Conservation (phyloP, 2,888 invertebrate species). For the Oithona nana region DNA sequence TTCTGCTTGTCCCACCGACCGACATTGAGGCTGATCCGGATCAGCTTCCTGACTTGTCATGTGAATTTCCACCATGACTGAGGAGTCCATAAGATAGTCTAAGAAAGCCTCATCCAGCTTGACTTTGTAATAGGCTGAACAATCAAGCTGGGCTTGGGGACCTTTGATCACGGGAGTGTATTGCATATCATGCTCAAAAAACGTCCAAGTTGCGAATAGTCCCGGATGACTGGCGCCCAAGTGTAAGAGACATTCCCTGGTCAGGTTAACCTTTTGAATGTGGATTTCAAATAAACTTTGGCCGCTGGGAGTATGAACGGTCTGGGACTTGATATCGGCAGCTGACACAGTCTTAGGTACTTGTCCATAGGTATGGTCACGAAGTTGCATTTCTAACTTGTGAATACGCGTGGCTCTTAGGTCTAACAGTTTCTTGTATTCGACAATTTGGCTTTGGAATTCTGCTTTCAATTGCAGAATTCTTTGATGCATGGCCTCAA, state of each 20-base stretch:
- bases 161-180: conserved; percentile 13
- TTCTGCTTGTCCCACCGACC: not conserved
- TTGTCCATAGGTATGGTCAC: conserved; percentile 1
- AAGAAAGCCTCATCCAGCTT: conserved; percentile 3
- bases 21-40: not conserved
- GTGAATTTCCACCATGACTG: not conserved
- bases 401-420: conserved; percentile 6
- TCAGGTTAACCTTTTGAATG: not conserved
- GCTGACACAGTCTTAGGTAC: not conserved
- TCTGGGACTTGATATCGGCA: too few relatives aligned
- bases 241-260: not conserved
- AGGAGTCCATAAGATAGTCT: not conserved
- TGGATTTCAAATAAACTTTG: conserved; percentile 11
- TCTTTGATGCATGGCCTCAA: conserved; percentile 6
- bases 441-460: conserved; percentile 3
- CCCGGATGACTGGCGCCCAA: not conserved
- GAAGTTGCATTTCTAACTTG: conserved; percentile 5
- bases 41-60: not conserved
- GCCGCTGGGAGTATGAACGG: conserved; percentile 3
- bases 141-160: conserved; percentile 1
- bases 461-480: conserved; percentile 2
- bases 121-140: conserved; percentile 9
- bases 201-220: conserved; percentile 14
- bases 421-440: conserved; percentile 14
- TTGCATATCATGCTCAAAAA: conserved; percentile 10